A percentile compares a stretch with the other conserved stretches of the same genome.
These are phyloP conservation scores for Tenrec ecaudatus DNA, from an alignment of 2,113 vertebrate genomes.

Conservation along the genomic window DNA sequence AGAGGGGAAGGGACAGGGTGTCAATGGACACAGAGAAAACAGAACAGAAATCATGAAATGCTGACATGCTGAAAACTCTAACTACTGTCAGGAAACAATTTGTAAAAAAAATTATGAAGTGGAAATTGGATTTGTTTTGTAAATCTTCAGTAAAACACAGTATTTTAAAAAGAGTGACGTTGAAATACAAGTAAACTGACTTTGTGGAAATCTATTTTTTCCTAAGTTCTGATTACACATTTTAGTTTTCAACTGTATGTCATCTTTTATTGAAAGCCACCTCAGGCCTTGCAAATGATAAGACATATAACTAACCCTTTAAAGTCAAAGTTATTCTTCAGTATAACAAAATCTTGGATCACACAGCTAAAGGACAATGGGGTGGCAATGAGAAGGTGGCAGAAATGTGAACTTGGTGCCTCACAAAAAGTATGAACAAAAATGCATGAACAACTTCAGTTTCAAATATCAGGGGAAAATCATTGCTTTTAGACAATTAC, in stretches of 20 bases:
- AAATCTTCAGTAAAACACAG: background rate
- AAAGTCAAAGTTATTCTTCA: constrained; percentile 25
- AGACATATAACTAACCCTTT: constrained; percentile 31
- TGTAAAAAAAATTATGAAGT: background rate
- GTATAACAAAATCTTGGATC: constrained; percentile 32
- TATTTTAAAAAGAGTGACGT: background rate
- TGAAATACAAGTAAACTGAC: background rate
- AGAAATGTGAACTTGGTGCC: constrained; percentile 9
- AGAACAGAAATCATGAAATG: background rate
- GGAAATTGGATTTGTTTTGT: background rate
- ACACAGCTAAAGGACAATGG: background rate
- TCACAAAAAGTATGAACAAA: background rate
- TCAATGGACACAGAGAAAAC: background rate
- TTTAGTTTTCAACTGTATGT: background rate
- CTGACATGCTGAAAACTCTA: background rate
- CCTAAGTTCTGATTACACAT: background rate
- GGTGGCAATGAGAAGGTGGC: background rate
- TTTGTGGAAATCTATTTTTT: background rate
- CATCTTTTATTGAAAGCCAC: constrained; percentile 25
- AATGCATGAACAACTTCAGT: constrained; percentile 26
- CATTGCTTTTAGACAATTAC: constrained; percentile 40
- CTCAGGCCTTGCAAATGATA: constrained; percentile 19
- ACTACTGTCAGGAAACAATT: background rate
- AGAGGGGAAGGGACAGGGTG: background rate
- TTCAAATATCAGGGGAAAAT: background rate